Evolutionary conservation across 2,113 vertebrate genomes (phyloP), one percentile per base, ranked within the genome.

Genomic region (Bolborhynchus lineola): DNA sequence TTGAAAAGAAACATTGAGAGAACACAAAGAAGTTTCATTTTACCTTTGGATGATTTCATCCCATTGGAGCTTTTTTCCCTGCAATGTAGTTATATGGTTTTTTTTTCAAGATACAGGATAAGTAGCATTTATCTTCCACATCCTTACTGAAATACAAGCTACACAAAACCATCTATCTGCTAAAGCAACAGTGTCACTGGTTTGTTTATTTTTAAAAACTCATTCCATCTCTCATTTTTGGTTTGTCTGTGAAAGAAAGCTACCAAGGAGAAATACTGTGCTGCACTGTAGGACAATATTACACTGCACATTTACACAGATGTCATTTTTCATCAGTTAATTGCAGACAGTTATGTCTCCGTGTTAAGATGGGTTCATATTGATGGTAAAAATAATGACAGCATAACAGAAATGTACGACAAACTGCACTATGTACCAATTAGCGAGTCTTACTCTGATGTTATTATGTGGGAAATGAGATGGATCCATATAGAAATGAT

Each of bases 291-390:
- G 75, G 76, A 65, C 2, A 57, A 55, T 79, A 91, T 74, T 25
- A 44, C 25, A 7, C 52, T 6, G 50, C 53, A 53, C 65, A 16
- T 29, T 41, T 57, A 16, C 79, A 69, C 14, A 5, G 57, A 82
- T 83, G 89, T 64, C 95, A 90, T 97, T 97, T 97, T 91, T 97
- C 96, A 96, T 97, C 94, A 95, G 74, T 84, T 97, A 97, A 98
- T 93, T 95, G 91, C 89, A 92, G 94, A 92, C 74, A 83, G 86
- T 67, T 77, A 59, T 59, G 76, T 42, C 80, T 95, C 37, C 19
- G 39, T 44, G 62, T 55, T 84, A 21, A 50, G 53, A 53, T 28
- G 55, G 26, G 29, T 67, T 55, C n/a, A 16, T 59, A 20, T 2
- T 60, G 95, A 97, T 39, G 84, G 90, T 33, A 11, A 93, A 82